Base-by-base conservation (phyloP, 92 coral and sea anemone species). In the Siderastrea radians region DNA sequence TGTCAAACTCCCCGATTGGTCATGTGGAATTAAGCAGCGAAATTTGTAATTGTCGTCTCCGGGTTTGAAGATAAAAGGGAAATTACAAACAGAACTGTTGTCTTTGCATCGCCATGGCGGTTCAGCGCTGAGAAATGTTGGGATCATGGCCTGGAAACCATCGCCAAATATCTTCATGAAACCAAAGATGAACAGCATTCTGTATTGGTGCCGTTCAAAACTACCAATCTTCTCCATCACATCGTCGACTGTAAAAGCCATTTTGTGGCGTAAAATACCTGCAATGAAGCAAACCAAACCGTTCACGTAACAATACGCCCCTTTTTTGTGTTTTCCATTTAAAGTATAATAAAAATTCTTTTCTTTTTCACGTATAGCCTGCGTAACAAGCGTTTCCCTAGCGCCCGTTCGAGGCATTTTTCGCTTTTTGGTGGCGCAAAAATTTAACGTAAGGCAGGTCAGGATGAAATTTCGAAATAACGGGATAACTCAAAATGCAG, bases 71-170 rank as follows among this genome's bases (percentile, higher is more conserved):
- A 65, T 69, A 8, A 92, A 89, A 11, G 96, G 91, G 13, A 82
- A 54, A 69, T 94, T 94, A 68, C 96, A 94, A 48, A 44, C 61
- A 2, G 87, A 84, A 79, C 92, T 85, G 80, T 89, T 88, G 52
- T 86, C 73, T 43, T 58, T 91, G 79, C 97, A 94, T 77, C 75
- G 64, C 97, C 97, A 94, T 6, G 84, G 86, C 2, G 94, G 96
- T 55, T 91, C 96, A 7, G 96, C 96, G n/a, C 89, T 91, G 19
- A 91, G 45, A 52, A 94, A 91, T 11, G 94, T 88, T 38, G 83
- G 72, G 2, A 94, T 68, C 91, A 94, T 65, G 5, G 72, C 82
- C 72, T 92, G 93, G 80, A 92, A 94, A 7, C 93, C 94, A 64
- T 87, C 80, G 3, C 91, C 83, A 49, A 94, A 89, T 62, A 84